Evolutionary conservation across 2,113 vertebrate genomes (phyloP).

Genomic region (Mobula hypostoma): DNA sequence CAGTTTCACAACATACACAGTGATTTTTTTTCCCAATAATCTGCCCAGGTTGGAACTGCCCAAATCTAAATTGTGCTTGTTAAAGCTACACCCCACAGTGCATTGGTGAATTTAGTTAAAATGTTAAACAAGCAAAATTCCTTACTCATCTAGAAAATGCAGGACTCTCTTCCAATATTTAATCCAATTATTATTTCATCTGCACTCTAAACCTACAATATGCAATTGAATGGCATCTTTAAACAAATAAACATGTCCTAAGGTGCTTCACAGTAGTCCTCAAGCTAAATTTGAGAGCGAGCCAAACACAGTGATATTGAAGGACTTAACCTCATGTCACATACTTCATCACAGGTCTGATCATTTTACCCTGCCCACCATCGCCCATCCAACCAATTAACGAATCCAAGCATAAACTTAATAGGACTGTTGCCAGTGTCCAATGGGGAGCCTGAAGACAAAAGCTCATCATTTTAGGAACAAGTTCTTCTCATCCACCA

Average conservation of each 20-base stretch:
- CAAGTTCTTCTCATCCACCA: no score
- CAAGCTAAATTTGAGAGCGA: neutral
- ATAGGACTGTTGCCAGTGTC: no score
- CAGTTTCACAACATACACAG: neutral
- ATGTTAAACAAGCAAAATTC: slow-evolving; percentile 16
- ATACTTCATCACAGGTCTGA: no score
- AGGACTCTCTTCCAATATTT: neutral
- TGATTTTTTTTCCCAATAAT: neutral
- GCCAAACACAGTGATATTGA: neutral
- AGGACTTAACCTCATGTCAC: no score
- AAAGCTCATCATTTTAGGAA: no score
- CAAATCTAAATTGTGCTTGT: slow-evolving; percentile 11
- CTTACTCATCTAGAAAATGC: neutral
- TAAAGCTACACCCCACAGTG: slow-evolving; percentile 4
- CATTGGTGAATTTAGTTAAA: neutral
- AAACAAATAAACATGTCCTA: neutral
- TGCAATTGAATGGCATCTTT: neutral
- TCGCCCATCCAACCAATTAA: no score
- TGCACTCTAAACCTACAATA: neutral
- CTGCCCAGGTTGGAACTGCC: neutral
- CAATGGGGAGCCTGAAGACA: no score
- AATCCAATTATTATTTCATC: slow-evolving; percentile 20
- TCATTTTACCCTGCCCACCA: no score
- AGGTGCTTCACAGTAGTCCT: neutral
- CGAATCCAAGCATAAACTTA: no score